Conservation (phyloP, 2,888 invertebrate species). For the Rhorus exstirpatorius region DNA sequence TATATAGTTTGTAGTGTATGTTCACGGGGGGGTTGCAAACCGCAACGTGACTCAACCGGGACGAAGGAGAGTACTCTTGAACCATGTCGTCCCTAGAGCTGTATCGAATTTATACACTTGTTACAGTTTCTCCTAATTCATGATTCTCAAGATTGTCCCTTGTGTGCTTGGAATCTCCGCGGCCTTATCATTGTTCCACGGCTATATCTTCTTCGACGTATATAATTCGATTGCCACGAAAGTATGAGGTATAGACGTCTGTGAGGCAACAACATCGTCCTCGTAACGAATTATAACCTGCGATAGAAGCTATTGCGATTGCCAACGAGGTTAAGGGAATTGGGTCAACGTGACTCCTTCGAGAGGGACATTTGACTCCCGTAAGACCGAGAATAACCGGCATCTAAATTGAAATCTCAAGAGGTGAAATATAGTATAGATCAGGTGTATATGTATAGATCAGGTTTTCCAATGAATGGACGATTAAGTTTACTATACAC, state of each 20-base stretch:
- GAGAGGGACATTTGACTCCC: constrained; percentile 35
- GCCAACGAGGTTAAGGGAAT: constrained; percentile 6
- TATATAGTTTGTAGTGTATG: constrained; percentile 16
- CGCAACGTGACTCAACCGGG: constrained; percentile 21
- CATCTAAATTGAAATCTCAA: constrained; percentile 64
- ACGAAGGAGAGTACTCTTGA: constrained; percentile 5
- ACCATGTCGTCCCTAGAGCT: constrained; percentile 11
- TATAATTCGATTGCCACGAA: constrained; percentile 28
- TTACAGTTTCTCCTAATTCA: constrained; percentile 47
- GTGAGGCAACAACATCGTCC: background rate
- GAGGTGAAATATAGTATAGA: constrained; percentile 18
- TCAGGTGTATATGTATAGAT: background rate
- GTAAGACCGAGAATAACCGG: constrained; percentile 41
- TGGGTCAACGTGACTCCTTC: constrained; percentile 20
- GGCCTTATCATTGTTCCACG: background rate
- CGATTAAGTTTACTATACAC: background rate
- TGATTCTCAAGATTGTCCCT: constrained; percentile 29
- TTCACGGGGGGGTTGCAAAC: background rate
- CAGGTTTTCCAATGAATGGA: background rate
- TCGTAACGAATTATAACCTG: constrained; percentile 15
- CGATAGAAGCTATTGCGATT: constrained; percentile 2
- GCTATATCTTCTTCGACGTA: background rate
- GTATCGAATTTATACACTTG: constrained; percentile 28
- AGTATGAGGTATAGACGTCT: background rate
- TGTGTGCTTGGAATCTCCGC: background rate